phyloP scores from a whole-genome alignment of 2,113 vertebrate species.

The Oenanthe melanoleuca region DNA sequence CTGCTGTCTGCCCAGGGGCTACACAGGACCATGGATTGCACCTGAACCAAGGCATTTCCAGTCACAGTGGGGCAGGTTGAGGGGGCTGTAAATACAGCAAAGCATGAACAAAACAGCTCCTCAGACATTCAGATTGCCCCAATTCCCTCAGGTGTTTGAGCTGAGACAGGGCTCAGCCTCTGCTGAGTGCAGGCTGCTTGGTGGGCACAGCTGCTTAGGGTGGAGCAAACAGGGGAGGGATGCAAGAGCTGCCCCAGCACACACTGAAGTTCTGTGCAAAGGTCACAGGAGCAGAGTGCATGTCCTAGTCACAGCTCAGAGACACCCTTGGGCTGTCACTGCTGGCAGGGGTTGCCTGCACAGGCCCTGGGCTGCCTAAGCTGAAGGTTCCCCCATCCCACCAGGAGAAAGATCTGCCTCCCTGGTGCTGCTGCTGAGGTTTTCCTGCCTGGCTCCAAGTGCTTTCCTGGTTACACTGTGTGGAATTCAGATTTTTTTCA shows the following conservation, averaged over 20 bases:
- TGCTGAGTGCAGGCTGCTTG: not conserved
- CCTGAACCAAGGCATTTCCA: not conserved
- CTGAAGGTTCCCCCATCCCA: not conserved
- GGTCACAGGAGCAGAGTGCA: rapidly evolving
- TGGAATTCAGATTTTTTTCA: not conserved
- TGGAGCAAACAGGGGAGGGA: not conserved
- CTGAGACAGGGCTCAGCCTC: not conserved
- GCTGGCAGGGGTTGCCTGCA: rapidly evolving
- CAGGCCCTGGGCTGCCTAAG: rapidly evolving
- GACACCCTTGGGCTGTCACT: not conserved
- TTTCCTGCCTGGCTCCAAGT: not conserved
- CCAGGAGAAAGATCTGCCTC: not conserved
- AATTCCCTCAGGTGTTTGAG: not conserved
- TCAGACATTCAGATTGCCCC: not conserved
- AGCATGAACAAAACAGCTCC: not conserved
- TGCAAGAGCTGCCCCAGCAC: not conserved
- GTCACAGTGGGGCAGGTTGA: not conserved
- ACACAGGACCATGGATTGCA: not conserved
- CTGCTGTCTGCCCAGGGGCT: not conserved
- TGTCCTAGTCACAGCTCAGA: not conserved
- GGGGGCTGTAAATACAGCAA: not conserved
- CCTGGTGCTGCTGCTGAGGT: not conserved
- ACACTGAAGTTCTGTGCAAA: rapidly evolving
- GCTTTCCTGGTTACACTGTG: not conserved
- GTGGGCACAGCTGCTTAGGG: not conserved